These are phyloP conservation scores for Parotocinclus haroldoi DNA, from an alignment of 2,797 vertebrate genomes.

Conservation along the genomic window DNA sequence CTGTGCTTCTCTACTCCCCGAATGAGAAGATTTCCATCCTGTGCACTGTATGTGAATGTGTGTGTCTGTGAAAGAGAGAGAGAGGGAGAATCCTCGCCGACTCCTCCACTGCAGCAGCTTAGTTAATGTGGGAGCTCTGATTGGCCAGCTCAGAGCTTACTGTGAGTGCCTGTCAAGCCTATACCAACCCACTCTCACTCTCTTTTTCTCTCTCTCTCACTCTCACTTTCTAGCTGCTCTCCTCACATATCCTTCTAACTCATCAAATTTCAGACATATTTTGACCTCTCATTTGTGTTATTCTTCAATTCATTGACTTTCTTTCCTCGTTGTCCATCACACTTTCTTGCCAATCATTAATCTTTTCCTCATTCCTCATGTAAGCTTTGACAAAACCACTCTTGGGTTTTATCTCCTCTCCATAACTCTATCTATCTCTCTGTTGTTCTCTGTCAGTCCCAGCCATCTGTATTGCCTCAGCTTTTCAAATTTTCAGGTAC, in stretches of 20 bases:
- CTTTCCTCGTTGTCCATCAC: slow-evolving; percentile 6
- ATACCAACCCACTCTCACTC: slow-evolving; percentile 47
- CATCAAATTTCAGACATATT: slow-evolving; percentile 13
- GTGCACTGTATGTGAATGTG: slow-evolving; percentile 30
- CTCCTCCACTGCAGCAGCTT: slow-evolving; percentile 68
- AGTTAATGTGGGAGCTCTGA: slow-evolving; percentile 60
- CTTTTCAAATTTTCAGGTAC: slow-evolving; percentile 49
- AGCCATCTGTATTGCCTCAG: not conserved
- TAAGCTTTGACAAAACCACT: too few relatives aligned
- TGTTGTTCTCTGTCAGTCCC: not conserved
- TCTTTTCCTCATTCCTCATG: not conserved
- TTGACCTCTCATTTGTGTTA: not conserved
- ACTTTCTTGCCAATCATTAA: not conserved
- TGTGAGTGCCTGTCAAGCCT: slow-evolving; percentile 51
- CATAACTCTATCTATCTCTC: not conserved
- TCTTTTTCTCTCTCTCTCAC: slow-evolving; percentile 18
- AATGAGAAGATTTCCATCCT: slow-evolving; percentile 23
- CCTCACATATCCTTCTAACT: slow-evolving; percentile 16
- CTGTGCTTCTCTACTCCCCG: slow-evolving; percentile 24
- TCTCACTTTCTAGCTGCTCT: slow-evolving; percentile 40
- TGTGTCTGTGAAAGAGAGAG: slow-evolving; percentile 52
- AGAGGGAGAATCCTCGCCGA: slow-evolving; percentile 66
- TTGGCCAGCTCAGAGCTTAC: slow-evolving; percentile 69
- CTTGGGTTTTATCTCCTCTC: not conserved
- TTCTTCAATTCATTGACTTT: not conserved